Percentiles rank a stretch among this genome's conserved stretches.
Evolutionary conservation across 2,888 invertebrate species (phyloP).

Genomic region (Celastrina argiolus): DNA sequence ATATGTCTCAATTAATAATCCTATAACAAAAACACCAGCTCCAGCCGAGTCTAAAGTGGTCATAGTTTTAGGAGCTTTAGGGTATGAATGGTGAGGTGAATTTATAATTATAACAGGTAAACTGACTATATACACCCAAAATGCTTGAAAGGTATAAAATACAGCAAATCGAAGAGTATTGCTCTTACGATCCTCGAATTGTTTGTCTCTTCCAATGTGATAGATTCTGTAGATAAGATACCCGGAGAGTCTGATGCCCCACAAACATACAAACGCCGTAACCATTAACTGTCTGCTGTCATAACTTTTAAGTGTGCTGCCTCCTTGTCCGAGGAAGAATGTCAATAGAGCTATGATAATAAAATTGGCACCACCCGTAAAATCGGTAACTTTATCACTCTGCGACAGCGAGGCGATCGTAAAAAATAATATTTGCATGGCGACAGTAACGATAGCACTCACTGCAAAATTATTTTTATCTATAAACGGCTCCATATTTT

Average conservation of each 20-base stretch:
- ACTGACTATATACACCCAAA: conserved; percentile 95
- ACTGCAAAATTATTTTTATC: conserved; percentile 92
- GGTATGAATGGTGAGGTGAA: conserved; percentile 87
- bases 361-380: conserved; percentile 95
- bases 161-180: conserved; percentile 93
- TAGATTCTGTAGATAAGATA: conserved; percentile 94
- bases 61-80: conserved; percentile 88
- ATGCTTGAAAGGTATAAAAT: conserved; percentile 94
- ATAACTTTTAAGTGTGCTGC: conserved; percentile 84
- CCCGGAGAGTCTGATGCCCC: conserved; percentile 91
- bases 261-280: conserved; percentile 90
- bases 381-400: conserved; percentile 94
- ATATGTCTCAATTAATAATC: conserved; percentile 91
- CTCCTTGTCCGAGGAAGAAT: conserved; percentile 90
- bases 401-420: conserved; percentile 90
- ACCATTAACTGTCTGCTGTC: conserved; percentile 94
- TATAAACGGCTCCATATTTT: conserved; percentile 83
- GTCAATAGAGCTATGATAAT: conserved; percentile 92
- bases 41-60: conserved; percentile 92
- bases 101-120: conserved; percentile 94
- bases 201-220: conserved; percentile 92
- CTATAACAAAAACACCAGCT: conserved; percentile 89
- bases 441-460: conserved; percentile 89
- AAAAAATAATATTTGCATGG: conserved; percentile 93
- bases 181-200: conserved; percentile 92